Evolutionary conservation across 2,797 vertebrate genomes (phyloP).

Genomic region (Lutjanus argentimaculatus): DNA sequence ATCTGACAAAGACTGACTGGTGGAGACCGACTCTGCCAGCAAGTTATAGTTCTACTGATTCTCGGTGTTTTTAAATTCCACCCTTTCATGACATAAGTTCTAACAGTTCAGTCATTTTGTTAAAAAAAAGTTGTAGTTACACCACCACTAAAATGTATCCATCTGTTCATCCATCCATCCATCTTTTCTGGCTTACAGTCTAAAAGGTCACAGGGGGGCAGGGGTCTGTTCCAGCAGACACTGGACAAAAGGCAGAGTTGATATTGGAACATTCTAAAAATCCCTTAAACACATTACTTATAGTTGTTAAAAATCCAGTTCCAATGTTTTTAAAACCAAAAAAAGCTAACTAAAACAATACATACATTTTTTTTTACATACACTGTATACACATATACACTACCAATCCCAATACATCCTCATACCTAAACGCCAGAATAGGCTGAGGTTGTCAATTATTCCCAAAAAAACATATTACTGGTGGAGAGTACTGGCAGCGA

Average conservation of each 20-base stretch:
- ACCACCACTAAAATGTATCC: neutral
- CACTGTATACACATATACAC: no score
- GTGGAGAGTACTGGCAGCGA: no score
- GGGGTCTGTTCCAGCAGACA: neutral
- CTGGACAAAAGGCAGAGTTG: neutral
- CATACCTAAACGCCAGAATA: no score
- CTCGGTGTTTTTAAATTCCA: neutral
- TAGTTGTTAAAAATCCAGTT: neutral
- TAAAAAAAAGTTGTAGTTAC: neutral
- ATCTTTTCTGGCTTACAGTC: neutral
- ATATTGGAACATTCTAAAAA: neutral
- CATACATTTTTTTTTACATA: no score
- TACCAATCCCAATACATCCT: no score
- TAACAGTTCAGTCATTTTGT: neutral
- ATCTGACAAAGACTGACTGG: neutral
- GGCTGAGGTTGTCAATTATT: no score
- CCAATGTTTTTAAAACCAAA: neutral
- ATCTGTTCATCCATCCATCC: neutral
- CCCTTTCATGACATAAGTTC: neutral
- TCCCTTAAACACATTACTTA: neutral
- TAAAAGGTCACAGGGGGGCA: neutral
- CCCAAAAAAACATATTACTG: no score
- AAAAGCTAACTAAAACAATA: no score
- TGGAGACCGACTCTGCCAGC: neutral
- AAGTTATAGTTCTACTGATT: slow-evolving; percentile 1